A percentile compares a stretch with the other conserved stretches of the same genome.
Evolutionary conservation across 2,888 invertebrate genomes (phyloP).

Genomic region (Pseudococcus viburni): DNA sequence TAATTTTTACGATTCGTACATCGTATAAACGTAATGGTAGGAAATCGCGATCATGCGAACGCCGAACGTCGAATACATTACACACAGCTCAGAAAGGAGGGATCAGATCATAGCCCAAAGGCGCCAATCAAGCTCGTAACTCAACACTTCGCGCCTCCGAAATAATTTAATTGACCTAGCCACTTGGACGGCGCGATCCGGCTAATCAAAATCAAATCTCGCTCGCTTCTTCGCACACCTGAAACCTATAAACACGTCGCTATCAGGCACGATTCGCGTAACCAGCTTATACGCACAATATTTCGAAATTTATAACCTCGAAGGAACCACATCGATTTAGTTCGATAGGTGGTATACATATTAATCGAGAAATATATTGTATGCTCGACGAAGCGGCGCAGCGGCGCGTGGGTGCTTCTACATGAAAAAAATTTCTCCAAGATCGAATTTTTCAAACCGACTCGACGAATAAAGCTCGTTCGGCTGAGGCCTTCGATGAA

Average conservation of each 20-base stretch:
- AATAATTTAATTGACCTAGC: constrained; percentile 30
- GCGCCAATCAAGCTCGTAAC: background rate
- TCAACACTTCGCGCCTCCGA: constrained; percentile 31
- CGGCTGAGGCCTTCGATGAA: constrained; percentile 15
- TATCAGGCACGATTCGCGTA: background rate
- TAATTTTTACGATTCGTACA: no score
- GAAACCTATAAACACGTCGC: constrained; percentile 21
- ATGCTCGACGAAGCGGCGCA: background rate
- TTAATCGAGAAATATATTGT: background rate
- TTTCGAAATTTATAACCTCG: constrained; percentile 31
- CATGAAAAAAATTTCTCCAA: background rate
- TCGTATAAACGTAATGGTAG: no score
- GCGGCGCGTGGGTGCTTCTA: background rate
- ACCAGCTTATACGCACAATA: background rate
- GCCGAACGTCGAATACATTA: no score
- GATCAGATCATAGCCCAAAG: background rate
- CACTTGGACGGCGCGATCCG: background rate
- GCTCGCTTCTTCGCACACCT: constrained; percentile 18
- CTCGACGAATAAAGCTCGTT: constrained; percentile 4
- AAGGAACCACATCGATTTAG: background rate
- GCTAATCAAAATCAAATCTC: constrained; percentile 23
- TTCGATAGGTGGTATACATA: background rate
- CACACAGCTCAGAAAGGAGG: background rate
- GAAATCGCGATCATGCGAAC: no score
- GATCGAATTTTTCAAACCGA: background rate